Conservation (phyloP, 2,888 invertebrate genomes). For the Drosophila phalerata region DNA sequence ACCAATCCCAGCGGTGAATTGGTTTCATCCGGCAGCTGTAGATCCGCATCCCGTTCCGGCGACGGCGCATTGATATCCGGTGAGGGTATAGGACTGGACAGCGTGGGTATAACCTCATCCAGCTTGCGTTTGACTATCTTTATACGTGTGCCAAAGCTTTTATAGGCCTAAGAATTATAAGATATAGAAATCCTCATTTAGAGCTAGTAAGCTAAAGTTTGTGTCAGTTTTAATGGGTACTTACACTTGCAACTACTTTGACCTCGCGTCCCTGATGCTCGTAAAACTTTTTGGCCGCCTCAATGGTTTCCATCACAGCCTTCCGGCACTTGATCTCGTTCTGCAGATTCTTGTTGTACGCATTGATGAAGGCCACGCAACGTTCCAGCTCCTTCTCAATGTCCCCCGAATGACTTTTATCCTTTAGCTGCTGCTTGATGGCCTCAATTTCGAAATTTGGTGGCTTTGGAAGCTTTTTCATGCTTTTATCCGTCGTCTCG, state of each 20-base stretch:
- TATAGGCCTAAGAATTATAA: constrained; percentile 92
- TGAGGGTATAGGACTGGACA: constrained; percentile 89
- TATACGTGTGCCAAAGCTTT: constrained; percentile 95
- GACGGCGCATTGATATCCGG: constrained; percentile 90
- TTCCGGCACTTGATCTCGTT: constrained; percentile 93
- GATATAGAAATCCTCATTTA: not conserved
- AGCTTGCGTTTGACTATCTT: constrained; percentile 94
- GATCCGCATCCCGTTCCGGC: constrained; percentile 93
- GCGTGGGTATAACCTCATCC: constrained; percentile 91
- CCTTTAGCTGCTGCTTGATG: constrained; percentile 93
- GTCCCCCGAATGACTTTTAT: constrained; percentile 94
- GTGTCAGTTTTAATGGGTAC: constrained; percentile 81
- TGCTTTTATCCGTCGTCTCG: constrained; percentile 90
- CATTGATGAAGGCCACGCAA: constrained; percentile 91
- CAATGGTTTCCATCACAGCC: constrained; percentile 91
- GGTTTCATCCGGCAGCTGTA: constrained; percentile 89
- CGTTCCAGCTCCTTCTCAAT: constrained; percentile 95
- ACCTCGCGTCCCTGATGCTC: constrained; percentile 97
- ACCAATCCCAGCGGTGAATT: constrained; percentile 75
- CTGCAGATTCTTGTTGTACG: constrained; percentile 92
- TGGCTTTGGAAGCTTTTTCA: constrained; percentile 86
- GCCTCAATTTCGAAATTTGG: constrained; percentile 91
- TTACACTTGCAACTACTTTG: constrained; percentile 97
- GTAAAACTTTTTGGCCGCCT: constrained; percentile 94
- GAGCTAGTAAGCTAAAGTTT: too few relatives aligned